Percentiles rank a stretch among this genome's conserved stretches.
phyloP scores from a whole-genome alignment of 2,113 vertebrate genomes.

The Cygnus atratus region DNA sequence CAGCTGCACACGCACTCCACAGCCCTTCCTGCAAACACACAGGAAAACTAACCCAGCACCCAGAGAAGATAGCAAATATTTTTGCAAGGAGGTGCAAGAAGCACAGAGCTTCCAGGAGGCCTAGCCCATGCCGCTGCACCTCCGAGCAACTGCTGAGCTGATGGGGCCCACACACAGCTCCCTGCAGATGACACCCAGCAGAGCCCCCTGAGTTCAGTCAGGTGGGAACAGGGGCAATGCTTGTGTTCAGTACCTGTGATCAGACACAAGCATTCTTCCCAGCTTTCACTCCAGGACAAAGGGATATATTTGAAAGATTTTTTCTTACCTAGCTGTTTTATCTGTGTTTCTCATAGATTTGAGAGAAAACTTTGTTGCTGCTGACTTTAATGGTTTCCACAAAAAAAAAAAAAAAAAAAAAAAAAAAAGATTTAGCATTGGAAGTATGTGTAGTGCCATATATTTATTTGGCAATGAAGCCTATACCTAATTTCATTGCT shows the following conservation, averaged over 20 bases:
- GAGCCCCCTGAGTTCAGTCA: background rate
- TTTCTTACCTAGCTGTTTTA: background rate
- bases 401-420: background rate
- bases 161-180: background rate
- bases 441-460: background rate
- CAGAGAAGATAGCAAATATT: background rate
- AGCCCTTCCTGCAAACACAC: background rate
- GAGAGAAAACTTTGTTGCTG: background rate
- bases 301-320: background rate
- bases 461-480: background rate
- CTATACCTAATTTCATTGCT: background rate
- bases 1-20: background rate
- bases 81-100: background rate
- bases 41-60: background rate
- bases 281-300: background rate
- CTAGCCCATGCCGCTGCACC: background rate
- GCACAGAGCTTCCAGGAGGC: background rate
- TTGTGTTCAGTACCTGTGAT: background rate
- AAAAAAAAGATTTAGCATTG: background rate
- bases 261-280: background rate
- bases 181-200: background rate
- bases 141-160: background rate
- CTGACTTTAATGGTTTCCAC: background rate
- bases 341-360: background rate
- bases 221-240: rapidly evolving